phyloP scores from a whole-genome alignment of 2,797 vertebrate genomes.

The Mus minutoides region DNA sequence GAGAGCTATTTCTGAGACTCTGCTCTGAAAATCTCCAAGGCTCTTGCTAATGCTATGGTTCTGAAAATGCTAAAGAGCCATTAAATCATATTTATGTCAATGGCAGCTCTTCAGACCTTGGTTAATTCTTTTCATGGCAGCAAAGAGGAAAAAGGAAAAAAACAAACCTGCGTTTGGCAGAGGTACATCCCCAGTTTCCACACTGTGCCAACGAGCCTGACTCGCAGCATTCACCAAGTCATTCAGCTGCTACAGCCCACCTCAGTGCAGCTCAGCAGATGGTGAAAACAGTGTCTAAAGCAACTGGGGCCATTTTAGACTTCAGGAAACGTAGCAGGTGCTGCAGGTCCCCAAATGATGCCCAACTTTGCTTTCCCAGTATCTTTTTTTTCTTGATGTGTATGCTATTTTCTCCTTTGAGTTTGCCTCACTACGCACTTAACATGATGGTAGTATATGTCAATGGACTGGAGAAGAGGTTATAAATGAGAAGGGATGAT shows the following conservation, averaged over 20 bases:
- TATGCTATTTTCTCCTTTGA: not conserved
- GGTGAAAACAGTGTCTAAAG: conserved; percentile 47
- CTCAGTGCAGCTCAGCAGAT: conserved; percentile 63
- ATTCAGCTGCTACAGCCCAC: conserved; percentile 55
- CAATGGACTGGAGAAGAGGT: conserved; percentile 42
- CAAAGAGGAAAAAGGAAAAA: conserved; percentile 29
- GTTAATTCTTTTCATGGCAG: conserved; percentile 66
- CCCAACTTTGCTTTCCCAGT: conserved; percentile 37
- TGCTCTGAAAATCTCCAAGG: conserved; percentile 62
- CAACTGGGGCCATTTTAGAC: conserved; percentile 68
- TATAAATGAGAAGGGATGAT: conserved; percentile 56
- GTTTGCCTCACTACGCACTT: conserved; percentile 25
- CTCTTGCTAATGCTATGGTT: conserved; percentile 45
- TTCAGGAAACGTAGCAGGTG: conserved; percentile 69
- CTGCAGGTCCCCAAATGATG: conserved; percentile 65
- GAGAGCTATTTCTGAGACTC: conserved; percentile 52
- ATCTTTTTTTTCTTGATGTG: conserved; percentile 20
- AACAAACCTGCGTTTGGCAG: conserved; percentile 61
- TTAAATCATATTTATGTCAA: conserved; percentile 68
- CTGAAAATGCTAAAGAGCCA: conserved; percentile 69
- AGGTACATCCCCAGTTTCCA: conserved; percentile 30
- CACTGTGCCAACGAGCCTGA: conserved; percentile 49
- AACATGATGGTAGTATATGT: not conserved
- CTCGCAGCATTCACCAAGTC: conserved; percentile 43
- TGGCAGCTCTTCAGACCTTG: conserved; percentile 62